Evolutionary conservation across 2,113 vertebrate species (phyloP), one percentile per base, ranked within the genome.

Genomic region (Pyrgilauda ruficollis): DNA sequence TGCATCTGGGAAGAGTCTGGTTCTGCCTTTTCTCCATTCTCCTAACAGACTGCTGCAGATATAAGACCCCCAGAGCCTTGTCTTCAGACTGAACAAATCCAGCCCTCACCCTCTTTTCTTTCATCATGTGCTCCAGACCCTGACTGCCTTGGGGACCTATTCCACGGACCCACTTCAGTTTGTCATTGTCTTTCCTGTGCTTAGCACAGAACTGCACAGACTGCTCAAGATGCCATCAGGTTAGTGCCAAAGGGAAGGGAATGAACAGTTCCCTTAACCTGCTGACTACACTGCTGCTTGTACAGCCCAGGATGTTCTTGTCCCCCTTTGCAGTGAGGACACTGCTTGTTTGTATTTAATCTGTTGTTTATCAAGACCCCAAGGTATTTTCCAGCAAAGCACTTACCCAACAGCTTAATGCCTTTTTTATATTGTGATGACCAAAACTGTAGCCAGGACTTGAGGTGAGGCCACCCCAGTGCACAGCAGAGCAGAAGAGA

Each of bases 381-480:
- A 3, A 76, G 26, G 62, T 46, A 49, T 75, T 87, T 84, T 70
- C 82, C 70, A 87, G 56, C n/a, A 44, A 62, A 86, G 31, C 21
- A 30, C 18, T 83, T 83, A 44, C 7, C 13, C 46, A 55, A 39
- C 4, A 53, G 18, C 14, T 35, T 52, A 44, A 46, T 37, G 46
- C 16, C 18, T 52, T 52, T 86, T 52, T 44, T 28, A 33, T 28
- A 61, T 6, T 28, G 33, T 19, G 9, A 22, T 33, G 6, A 18
- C 33, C 27, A 61, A 77, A 68, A 33, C 37, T 23, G 22, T 4
- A 6, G 22, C 21, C 33, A 44, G 33, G 1, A 59, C 22, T 52
- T 0, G 0, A 44, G 31, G 22, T 61, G 46, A 33, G 33, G 46
- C 37, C 1, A 0, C 12, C 11, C 18, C 53, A 68, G 26, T 1